Percentiles rank a stretch among this genome's conserved stretches.
These are phyloP conservation scores for Chrosomus eos DNA, from an alignment of 2,797 vertebrate species.

Conservation along the genomic window DNA sequence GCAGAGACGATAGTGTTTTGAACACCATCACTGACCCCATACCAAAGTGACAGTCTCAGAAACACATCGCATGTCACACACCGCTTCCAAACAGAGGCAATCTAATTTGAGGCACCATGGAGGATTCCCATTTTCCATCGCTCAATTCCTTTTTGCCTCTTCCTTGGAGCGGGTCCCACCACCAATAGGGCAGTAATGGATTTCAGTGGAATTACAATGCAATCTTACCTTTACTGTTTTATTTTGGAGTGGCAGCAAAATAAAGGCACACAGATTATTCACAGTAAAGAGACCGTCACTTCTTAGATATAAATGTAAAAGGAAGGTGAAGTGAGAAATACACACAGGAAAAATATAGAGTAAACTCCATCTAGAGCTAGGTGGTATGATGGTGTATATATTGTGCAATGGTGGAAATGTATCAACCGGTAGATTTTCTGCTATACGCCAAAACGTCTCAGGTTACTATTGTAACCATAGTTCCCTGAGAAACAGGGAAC, in stretches of 20 bases:
- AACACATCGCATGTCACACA: neutral
- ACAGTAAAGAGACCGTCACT: slow-evolving; percentile 61
- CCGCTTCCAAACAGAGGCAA: slow-evolving; percentile 22
- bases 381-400: neutral
- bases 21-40: slow-evolving; percentile 23
- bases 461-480: too few species aligned
- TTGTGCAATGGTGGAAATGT: neutral
- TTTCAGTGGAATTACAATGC: slow-evolving; percentile 65
- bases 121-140: slow-evolving; percentile 32
- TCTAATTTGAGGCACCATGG: slow-evolving; percentile 29
- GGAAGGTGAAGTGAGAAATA: neutral
- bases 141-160: slow-evolving; percentile 40
- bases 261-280: slow-evolving; percentile 65
- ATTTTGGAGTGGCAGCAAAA: slow-evolving; percentile 61
- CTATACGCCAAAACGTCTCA: neutral
- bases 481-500: too few species aligned
- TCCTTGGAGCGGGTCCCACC: slow-evolving; percentile 39
- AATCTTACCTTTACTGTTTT: slow-evolving; percentile 64
- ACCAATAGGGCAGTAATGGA: slow-evolving; percentile 54
- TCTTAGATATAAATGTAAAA: slow-evolving; percentile 23
- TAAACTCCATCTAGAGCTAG: neutral
- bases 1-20: slow-evolving; percentile 26
- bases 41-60: slow-evolving; percentile 1
- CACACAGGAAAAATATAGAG: neutral
- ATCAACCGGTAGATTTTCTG: neutral